Evolutionary conservation across 1,140 invertebrate genomes (phyloP).

Genomic region (Aradophagus sp.): DNA sequence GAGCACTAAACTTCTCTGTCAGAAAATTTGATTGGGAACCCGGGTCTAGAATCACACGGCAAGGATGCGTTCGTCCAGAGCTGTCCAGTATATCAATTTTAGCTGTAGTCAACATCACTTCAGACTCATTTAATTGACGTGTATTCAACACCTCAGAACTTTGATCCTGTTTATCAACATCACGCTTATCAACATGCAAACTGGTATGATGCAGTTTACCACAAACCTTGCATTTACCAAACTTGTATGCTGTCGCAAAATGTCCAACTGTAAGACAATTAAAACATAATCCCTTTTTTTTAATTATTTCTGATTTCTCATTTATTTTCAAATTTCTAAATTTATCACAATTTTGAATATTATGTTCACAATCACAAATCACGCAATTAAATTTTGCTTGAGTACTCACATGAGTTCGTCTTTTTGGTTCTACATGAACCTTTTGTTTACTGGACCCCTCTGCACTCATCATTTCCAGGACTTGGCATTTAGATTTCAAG

Average conservation of each 20-base stretch:
- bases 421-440: no score
- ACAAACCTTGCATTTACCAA: not conserved
- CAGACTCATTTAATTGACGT: not conserved
- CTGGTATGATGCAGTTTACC: not conserved
- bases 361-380: not conserved
- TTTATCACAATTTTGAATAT: conserved; percentile 5
- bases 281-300: conserved; percentile 4
- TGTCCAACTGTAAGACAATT: not conserved
- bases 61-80: conserved; percentile 12
- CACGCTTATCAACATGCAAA: not conserved
- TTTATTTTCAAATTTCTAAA: not conserved
- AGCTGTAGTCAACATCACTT: conserved; percentile 57
- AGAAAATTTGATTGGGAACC: conserved; percentile 50
- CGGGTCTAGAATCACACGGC: conserved; percentile 48
- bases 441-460: not conserved
- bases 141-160: not conserved
- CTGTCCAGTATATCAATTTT: conserved; percentile 42
- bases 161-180: not conserved
- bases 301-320: not conserved
- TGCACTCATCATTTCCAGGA: not conserved
- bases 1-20: not conserved
- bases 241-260: not conserved
- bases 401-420: no score
- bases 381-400: not conserved
- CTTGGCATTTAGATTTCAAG: not conserved